Evolutionary conservation across 2,797 vertebrate species (phyloP), one percentile per base, ranked within the genome.

Genomic region (Podarcis lilfordi): DNA sequence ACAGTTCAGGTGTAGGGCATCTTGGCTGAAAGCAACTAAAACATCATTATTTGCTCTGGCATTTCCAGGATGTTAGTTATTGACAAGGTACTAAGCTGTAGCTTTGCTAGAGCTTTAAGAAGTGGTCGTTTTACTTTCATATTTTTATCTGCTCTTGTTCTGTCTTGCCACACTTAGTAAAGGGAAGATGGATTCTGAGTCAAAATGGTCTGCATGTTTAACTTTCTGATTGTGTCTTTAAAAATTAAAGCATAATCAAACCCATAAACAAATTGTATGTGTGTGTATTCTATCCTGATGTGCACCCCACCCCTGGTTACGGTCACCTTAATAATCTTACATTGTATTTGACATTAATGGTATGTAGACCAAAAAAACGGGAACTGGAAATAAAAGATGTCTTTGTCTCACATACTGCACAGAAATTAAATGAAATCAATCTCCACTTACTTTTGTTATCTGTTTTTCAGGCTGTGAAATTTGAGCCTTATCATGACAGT

Each of bases 401-500:
- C 21, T 17, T 21, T 61, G 59, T 61, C 59, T 61, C 37, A 37
- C 32, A 61, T 50, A 50, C 35, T 40, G 35, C 78, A 75, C 7
- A 76, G 37, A 45, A 32, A 37, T 66, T 0, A 89, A 45, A 19
- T 75, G 32, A 82, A 45, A 5, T 19, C 81, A 91, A 9, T 2
- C 0, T 69, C 21, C 50, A 0, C 82, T 94, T 0, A 0, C 84
- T 94, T 0, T 92, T 88, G 89, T 85, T 93, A 59, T 92, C 21
- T 89, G 0, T 92, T 92, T 69, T 89, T 84, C 90, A 99, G 99
- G 99, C 99, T 59, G 98, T 99, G 86, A 99, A 99, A 94, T 99
- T 99, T 96, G 99, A 99, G 95, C 99, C 99, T 0, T 99, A 99
- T 93, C 99, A 99, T 84, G 99, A 99, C 97, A 99, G 99, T 0